Percentiles rank a stretch among this genome's conserved stretches.
These are phyloP conservation scores for Antitype chi DNA, from an alignment of 2,888 invertebrate genomes.

Conservation along the genomic window DNA sequence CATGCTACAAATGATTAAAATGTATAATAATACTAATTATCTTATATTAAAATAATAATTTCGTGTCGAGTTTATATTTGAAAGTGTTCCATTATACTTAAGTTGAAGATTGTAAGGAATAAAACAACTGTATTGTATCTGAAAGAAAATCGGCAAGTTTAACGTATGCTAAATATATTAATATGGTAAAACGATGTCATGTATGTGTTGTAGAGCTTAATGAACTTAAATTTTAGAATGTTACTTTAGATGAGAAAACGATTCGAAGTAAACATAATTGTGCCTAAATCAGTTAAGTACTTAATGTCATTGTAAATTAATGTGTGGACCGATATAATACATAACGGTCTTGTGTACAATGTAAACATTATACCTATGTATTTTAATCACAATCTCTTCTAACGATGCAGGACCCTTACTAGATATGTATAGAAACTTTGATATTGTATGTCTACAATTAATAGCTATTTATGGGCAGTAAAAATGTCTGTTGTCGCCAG, in stretches of 20 bases:
- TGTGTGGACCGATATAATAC: conserved; percentile 46
- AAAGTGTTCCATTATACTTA: conserved; percentile 66
- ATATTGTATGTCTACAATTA: conserved; percentile 50
- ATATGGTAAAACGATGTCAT: conserved; percentile 58
- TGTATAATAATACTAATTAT: conserved; percentile 75
- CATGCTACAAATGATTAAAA: conserved; percentile 71
- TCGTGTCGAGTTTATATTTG: conserved; percentile 68
- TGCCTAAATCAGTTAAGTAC: conserved; percentile 73
- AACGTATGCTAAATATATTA: conserved; percentile 54
- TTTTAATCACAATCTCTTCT: conserved; percentile 46
- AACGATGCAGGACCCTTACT: conserved; percentile 41
- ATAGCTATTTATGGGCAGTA: conserved; percentile 37
- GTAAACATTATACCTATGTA: conserved; percentile 51
- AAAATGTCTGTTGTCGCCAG: conserved; percentile 29
- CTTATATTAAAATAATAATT: conserved; percentile 68
- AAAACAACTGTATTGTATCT: conserved; percentile 61
- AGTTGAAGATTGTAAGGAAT: conserved; percentile 67
- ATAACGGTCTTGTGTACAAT: conserved; percentile 55
- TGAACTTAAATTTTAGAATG: conserved; percentile 66
- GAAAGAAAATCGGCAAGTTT: conserved; percentile 53
- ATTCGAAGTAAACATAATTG: conserved; percentile 69
- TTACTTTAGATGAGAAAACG: conserved; percentile 67
- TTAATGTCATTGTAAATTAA: conserved; percentile 65
- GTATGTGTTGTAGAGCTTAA: conserved; percentile 70
- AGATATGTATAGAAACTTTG: conserved; percentile 25